phyloP scores from a whole-genome alignment of 2,113 vertebrate genomes.

The Tricholaema leucomelas region DNA sequence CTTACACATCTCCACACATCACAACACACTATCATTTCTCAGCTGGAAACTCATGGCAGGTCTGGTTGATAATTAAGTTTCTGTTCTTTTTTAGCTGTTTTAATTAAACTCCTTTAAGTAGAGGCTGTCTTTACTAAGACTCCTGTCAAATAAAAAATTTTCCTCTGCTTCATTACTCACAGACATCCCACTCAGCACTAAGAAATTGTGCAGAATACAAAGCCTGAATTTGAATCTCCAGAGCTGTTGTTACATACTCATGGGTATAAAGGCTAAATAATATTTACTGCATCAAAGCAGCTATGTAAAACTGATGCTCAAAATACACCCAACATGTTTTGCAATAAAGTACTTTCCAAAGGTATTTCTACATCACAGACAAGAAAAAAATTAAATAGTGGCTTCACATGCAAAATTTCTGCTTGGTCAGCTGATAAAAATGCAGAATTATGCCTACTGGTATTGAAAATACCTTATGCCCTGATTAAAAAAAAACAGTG shows the following conservation, averaged over 20 bases:
- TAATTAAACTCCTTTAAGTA: constrained; percentile 47
- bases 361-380: background rate
- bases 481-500: background rate
- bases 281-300: constrained; percentile 15
- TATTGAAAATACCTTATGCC: background rate
- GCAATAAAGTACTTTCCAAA: background rate
- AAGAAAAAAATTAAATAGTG: background rate
- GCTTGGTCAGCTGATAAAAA: constrained; percentile 5
- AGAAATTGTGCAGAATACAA: background rate
- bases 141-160: constrained; percentile 20
- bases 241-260: background rate
- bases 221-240: background rate
- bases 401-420: background rate
- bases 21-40: background rate
- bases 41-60: background rate
- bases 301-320: background rate
- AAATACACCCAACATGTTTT: background rate
- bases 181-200: background rate
- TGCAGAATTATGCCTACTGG: background rate
- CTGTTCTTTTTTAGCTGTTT: constrained; percentile 40
- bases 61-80: constrained; percentile 4
- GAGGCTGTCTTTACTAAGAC: background rate
- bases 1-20: background rate
- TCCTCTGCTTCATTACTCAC: background rate
- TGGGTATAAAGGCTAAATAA: background rate